Evolutionary conservation across 2,113 vertebrate genomes (phyloP), one percentile per base, ranked within the genome.

Genomic region (Pogona vitticeps): DNA sequence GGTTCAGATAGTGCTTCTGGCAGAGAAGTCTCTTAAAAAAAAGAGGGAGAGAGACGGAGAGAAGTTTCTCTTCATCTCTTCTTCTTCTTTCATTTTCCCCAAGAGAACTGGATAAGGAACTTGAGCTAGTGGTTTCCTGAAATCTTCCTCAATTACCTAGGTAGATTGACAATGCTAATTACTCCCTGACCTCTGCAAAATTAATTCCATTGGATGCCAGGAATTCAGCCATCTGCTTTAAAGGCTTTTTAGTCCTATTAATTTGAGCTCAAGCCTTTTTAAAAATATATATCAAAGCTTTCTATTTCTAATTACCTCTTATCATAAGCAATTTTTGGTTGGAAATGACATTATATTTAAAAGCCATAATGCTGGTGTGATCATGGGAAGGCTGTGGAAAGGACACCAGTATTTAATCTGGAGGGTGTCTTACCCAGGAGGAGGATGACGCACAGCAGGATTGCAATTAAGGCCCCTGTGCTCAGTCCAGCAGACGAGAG

Each of bases 381-480:
- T 89, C 52, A 77, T 88, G 36, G 0, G 0, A 77, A 82, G 56
- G 4, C 2, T 40, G 7, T 0, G 1, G 20, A 4, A 75, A 83
- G 28, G 12, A 28, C 0, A 7, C 0, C 2, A 42, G 20, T 36
- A 2, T 9, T 38, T 2, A 82, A 6, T 0, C 40, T 0, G 52
- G 52, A 75, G 68, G 71, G 38, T 5, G 72, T 77, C 98, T 98
- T 94, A 99, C 99, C 98, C 71, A 99, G 95, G 89, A 99, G 97
- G 94, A 99, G 98, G 96, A 99, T 85, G 81, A 99, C 96, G 90
- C 99, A 99, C 82, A 99, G 98, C 36, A 99, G 97, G 94, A 99
- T 99, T 78, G 99, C 99, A 1, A 99, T 98, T 89, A 99, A 95
- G 46, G 99, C 99, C 63, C 98, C 98, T 1, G 98, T 99, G 95